These are phyloP conservation scores for Agrotis exclamationis DNA, from an alignment of 2,888 invertebrate genomes.

Conservation along the genomic window DNA sequence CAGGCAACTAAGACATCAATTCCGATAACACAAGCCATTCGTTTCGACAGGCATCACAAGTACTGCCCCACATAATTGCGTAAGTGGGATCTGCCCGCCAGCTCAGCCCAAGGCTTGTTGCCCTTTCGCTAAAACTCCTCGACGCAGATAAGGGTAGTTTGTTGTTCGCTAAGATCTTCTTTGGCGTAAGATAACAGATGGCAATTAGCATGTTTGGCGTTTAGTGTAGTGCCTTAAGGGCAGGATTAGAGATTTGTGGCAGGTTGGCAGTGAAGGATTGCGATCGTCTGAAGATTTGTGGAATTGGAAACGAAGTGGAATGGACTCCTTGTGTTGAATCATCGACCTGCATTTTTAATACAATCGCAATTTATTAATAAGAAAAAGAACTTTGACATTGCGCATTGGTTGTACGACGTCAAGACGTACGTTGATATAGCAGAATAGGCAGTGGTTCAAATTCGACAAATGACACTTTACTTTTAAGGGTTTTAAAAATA, in stretches of 20 bases:
- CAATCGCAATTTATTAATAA: neutral
- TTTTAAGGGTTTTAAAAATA: no score
- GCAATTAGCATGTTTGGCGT: constrained; percentile 76
- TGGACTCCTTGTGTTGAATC: neutral
- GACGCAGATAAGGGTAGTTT: constrained; percentile 78
- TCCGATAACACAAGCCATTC: neutral
- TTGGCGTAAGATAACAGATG: constrained; percentile 80
- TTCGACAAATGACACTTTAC: no score
- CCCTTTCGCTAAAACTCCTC: constrained; percentile 71
- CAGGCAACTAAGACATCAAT: constrained; percentile 8
- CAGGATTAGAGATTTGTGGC: constrained; percentile 45
- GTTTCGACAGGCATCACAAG: constrained; percentile 45
- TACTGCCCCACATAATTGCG: constrained; percentile 74
- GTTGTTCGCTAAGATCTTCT: constrained; percentile 78
- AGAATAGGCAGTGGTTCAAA: no score
- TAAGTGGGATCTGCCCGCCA: constrained; percentile 74
- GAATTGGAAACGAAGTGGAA: neutral
- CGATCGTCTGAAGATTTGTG: constrained; percentile 1
- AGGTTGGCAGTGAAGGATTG: constrained; percentile 30
- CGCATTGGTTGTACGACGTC: no score
- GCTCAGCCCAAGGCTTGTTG: constrained; percentile 56
- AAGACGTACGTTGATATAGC: no score
- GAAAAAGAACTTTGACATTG: no score
- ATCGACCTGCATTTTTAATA: no score
- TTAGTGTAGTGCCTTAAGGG: constrained; percentile 68